Base-by-base conservation (phyloP, 2,797 vertebrate species). In the Danio jaintianensis region DNA sequence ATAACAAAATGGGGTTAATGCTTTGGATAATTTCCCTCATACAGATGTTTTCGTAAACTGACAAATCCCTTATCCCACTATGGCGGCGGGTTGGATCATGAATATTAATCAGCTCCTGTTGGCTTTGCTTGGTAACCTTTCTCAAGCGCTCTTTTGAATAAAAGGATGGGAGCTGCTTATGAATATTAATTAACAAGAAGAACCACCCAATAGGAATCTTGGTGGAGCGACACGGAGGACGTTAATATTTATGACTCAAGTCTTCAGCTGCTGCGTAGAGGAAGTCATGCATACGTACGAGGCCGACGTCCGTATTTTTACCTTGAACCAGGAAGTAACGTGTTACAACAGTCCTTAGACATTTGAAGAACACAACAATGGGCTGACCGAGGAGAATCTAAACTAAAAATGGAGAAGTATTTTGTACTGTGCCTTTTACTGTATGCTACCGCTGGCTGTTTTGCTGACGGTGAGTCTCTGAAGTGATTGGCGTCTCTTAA, bases 391-490 rank as follows among this genome's bases (percentile, higher is more conserved):
- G 13, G 40, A 13, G 0, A 12, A 20, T 16, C 6, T 29, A 3
- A 3, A 3, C 0, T 5, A 2, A 58, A 59, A 9, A 83, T 85
- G 84, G 56, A 45, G 2, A 73, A 53, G 1, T 12, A 53, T 47
- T 18, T 7, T 4, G 8, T 61, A 6, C 13, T 29, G 50, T 85
- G 81, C 53, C 58, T 85, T 20, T 78, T 67, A 36, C 3, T 74
- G 11, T 45, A 13, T 29, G 66, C 22, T 0, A 20, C 47, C 58
- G 2, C 55, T 11, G 9, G 36, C 40, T 82, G 83, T 69, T 67
- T 70, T 9, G 29, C 79, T 40, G 70, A 79, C 18, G 84, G 82
- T 85, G 59, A 83, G 79, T 80, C 15, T 6, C 20, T 29, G 13
- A 1, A 36, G 29, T 3, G 3, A 15, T 22, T 20, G 4, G 13